These are phyloP conservation scores for Phalacrocorax brasilianus DNA, from an alignment of 2,113 vertebrate genomes.

Conservation along the genomic window DNA sequence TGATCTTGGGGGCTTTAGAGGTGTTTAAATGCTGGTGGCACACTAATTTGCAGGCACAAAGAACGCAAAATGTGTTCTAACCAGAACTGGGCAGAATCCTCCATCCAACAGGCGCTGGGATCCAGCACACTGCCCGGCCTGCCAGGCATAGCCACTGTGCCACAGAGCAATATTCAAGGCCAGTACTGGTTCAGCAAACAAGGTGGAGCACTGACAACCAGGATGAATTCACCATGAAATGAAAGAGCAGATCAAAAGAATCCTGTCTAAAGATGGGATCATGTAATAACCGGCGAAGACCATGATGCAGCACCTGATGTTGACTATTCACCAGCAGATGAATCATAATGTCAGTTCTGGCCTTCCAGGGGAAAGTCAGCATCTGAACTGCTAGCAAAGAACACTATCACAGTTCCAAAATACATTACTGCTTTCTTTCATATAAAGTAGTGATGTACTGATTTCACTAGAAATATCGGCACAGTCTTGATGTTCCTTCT, in stretches of 20 bases:
- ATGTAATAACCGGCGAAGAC: background rate
- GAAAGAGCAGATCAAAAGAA: background rate
- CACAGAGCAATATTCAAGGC: fast-evolving
- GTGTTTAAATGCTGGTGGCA: background rate
- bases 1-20: background rate
- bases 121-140: background rate
- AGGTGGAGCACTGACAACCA: background rate
- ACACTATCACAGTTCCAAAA: fast-evolving
- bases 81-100: background rate
- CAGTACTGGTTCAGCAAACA: background rate
- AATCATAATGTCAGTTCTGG: background rate
- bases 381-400: background rate
- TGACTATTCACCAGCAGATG: background rate
- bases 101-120: background rate
- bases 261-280: fast-evolving
- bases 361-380: background rate
- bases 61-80: background rate
- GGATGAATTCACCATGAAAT: background rate
- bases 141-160: background rate
- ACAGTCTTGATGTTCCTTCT: fast-evolving
- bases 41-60: fast-evolving
- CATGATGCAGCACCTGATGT: background rate
- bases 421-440: fast-evolving
- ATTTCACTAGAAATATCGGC: fast-evolving
- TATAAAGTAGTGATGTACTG: fast-evolving